Base-by-base conservation (phyloP, 2,888 invertebrate species). In the Tricholauxania praeusta region DNA sequence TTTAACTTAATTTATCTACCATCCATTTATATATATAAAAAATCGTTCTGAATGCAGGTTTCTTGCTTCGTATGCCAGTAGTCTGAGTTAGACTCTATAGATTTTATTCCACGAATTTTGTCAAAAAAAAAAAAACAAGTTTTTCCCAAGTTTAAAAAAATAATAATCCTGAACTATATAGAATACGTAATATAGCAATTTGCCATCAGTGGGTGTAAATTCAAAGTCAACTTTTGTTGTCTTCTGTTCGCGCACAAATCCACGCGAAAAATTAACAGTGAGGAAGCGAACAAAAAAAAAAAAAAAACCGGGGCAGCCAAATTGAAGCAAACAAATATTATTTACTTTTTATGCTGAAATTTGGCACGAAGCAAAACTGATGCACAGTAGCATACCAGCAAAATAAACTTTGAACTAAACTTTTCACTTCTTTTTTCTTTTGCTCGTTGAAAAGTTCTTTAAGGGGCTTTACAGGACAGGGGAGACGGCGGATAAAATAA, bases 291-390 rank as follows among this genome's bases (percentile, higher is more conserved):
- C 10, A 57, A 57, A 19, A 19, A 57, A 57, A 12, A 57, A 57
- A 28, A 57, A 15, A 10, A 39, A 63, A 63, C 14, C 15, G 39
- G 12, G 5, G 19, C 48, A 48, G 63, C 47, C 51, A 52, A 64
- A 51, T 64, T 64, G 64, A 64, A 51, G 64, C 19, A 64, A 64
- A 64, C 64, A 64, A 64, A 64, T 64, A 22, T 19, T 64, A 51
- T 51, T 64, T 64, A 64, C 49, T 64, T 62, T 39, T 64, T 64
- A 51, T 51, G 49, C 49, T 49, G 28, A 51, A 47, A 12, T 51
- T 64, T 64, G 64, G 63, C 63, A 63, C 63, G 63, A 32, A 39
- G 48, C 19, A 47, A 12, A 63, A 47, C 39, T 39, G 39, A 4
- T 39, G 39, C 39, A 39, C 39, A 39, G 39, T 14, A 63, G 48